Conservation (phyloP, 1,140 invertebrate species). For the Nephotettix cincticeps region DNA sequence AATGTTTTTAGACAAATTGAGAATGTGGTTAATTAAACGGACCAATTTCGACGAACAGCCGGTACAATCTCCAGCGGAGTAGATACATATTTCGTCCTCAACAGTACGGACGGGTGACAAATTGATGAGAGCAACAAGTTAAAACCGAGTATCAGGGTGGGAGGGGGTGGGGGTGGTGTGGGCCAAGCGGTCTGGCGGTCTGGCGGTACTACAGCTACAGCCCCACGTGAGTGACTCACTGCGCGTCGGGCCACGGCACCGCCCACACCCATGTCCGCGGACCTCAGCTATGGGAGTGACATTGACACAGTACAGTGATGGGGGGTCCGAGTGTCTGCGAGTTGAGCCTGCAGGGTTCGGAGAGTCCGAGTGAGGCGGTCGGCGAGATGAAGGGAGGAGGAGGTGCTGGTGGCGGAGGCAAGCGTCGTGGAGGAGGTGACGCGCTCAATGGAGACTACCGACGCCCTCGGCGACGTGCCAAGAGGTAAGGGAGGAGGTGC, state of each 20-base stretch:
- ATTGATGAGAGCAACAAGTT: neutral
- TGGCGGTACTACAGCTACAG: too few relatives aligned
- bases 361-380: constrained; percentile 13
- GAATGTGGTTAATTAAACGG: too few relatives aligned
- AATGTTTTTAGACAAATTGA: too few relatives aligned
- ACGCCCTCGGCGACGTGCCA: constrained; percentile 19
- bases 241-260: neutral
- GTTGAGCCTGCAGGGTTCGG: constrained; percentile 21
- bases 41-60: too few relatives aligned
- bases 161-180: constrained; percentile 11
- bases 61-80: too few relatives aligned
- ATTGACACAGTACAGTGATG: neutral
- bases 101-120: neutral
- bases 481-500: constrained; percentile 33
- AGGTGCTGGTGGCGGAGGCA: neutral
- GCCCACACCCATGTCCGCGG: neutral
- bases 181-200: constrained; percentile 14
- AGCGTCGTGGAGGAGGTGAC: constrained; percentile 9
- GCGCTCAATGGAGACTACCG: constrained; percentile 33
- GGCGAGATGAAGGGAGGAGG: constrained; percentile 17
- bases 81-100: too few relatives aligned
- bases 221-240: constrained; percentile 13
- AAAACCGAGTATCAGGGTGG: neutral
- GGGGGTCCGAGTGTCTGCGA: constrained; percentile 26
- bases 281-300: constrained; percentile 8